Evolutionary conservation across 2,888 invertebrate species (phyloP), one percentile per base, ranked within the genome.

Genomic region (Rhagophthalmus giganteus): DNA sequence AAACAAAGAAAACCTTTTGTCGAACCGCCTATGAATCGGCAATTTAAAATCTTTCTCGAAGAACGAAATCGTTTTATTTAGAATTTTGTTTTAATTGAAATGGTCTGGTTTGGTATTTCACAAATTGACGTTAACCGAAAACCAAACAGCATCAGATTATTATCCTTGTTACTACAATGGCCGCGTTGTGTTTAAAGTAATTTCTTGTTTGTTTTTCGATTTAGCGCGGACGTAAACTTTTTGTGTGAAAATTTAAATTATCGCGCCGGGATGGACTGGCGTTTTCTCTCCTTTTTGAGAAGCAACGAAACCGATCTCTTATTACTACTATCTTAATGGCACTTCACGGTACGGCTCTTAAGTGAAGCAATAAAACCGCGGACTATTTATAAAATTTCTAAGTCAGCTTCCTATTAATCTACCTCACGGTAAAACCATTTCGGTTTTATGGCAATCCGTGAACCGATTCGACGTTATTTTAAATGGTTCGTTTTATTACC

Each of bases 371-470:
- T 46, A 46, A n/a, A 46, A 46, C 30, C 8, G 31, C 31, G 37
- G 12, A 38, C 35, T 37, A 25, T 46, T 46, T 46, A 37, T 33
- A 39, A 39, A 39, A 20, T 30, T 15, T n/a, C 30, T 26, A 14
- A 15, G 15, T 24, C 28, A 31, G 37, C 38, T 46, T 46, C 46
- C 38, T 46, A 38, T 13, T 15, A n/a, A 13, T 9, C 20, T 45
- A n/a, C 4, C 34, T 34, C 16, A 11, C 42, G 6, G 25, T 11
- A 20, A 31, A 35, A 14, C 30, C 28, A 31, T 35, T 49, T 42
- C 41, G 35, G 26, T 50, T 50, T 52, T 46, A 52, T 52, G 52
- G 40, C 44, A 39, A 45, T 51, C 34, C 39, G 45, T 46, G 32
- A 52, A 46, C 44, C 35, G 31, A 41, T 42, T 49, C 35, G 35